Percentiles rank a stretch among this genome's conserved stretches.
These are phyloP conservation scores for Pseudocheirus occidentalis DNA, from an alignment of 2,797 vertebrate species.

Conservation along the genomic window DNA sequence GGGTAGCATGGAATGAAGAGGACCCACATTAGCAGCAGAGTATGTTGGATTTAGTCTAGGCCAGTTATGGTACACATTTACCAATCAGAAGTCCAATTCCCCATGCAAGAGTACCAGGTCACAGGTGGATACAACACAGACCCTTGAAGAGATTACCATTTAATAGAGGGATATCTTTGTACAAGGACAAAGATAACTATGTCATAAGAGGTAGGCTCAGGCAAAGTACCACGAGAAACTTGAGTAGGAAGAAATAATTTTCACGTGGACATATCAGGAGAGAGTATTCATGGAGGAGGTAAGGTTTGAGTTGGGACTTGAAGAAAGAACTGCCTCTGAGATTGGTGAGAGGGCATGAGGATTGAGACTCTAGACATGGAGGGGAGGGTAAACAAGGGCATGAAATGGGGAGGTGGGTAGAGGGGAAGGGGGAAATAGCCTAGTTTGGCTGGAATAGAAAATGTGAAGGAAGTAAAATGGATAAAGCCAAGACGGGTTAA, in stretches of 20 bases:
- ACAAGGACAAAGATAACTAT: neutral
- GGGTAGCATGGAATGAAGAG: neutral
- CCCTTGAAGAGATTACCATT: neutral
- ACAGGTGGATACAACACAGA: neutral
- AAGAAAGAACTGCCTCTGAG: neutral
- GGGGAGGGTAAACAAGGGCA: too few species aligned
- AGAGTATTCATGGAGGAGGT: neutral
- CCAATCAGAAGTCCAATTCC: neutral
- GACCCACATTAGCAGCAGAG: neutral
- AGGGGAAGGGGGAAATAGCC: neutral
- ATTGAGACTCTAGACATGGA: neutral
- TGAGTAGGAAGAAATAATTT: neutral
- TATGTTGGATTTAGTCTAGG: neutral
- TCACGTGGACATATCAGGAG: neutral
- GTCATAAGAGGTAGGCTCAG: neutral
- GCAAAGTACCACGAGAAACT: neutral
- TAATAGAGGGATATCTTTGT: neutral
- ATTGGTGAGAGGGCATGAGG: neutral
- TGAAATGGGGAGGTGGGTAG: neutral
- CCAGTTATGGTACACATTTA: neutral
- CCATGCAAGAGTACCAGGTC: neutral
- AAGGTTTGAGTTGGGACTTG: neutral
- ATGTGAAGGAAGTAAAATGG: neutral
- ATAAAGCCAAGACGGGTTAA: neutral
- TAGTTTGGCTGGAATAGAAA: neutral